Conservation (phyloP, 2,797 vertebrate genomes). For the Lepilemur ruficaudatus region DNA sequence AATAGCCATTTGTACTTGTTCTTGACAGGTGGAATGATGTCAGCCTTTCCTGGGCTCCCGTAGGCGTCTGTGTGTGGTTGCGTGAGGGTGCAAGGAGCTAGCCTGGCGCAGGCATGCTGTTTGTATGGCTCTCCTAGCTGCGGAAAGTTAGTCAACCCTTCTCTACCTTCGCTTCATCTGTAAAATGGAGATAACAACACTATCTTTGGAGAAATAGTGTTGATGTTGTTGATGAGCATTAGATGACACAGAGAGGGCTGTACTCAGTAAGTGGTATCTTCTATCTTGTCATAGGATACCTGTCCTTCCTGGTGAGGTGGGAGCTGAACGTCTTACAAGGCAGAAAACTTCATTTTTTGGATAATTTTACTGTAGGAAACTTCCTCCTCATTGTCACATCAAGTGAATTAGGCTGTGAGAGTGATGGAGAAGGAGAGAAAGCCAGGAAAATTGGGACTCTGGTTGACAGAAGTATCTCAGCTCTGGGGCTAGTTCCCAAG, state of each 20-base stretch:
- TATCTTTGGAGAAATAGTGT: background rate
- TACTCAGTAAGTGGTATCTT: background rate
- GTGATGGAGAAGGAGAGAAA: background rate
- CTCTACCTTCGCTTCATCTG: background rate
- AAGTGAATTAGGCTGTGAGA: background rate
- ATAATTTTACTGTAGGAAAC: background rate
- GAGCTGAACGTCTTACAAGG: background rate
- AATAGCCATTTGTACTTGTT: background rate
- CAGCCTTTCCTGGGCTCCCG: background rate
- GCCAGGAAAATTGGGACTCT: background rate
- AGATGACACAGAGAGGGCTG: background rate
- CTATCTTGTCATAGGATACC: background rate
- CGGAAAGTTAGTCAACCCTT: background rate
- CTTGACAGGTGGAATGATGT: background rate
- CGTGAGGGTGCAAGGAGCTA: background rate
- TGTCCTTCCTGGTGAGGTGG: background rate
- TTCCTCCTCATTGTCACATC: background rate
- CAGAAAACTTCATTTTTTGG: background rate
- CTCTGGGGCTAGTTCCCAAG: background rate
- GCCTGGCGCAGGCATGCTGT: background rate
- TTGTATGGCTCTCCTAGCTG: background rate
- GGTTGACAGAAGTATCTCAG: background rate
- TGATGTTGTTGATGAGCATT: background rate
- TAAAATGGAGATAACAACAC: background rate
- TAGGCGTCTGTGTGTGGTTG: background rate